These are phyloP conservation scores for Montipora sp. DNA, from an alignment of 64 coral and sea anemone genomes.

Conservation along the genomic window DNA sequence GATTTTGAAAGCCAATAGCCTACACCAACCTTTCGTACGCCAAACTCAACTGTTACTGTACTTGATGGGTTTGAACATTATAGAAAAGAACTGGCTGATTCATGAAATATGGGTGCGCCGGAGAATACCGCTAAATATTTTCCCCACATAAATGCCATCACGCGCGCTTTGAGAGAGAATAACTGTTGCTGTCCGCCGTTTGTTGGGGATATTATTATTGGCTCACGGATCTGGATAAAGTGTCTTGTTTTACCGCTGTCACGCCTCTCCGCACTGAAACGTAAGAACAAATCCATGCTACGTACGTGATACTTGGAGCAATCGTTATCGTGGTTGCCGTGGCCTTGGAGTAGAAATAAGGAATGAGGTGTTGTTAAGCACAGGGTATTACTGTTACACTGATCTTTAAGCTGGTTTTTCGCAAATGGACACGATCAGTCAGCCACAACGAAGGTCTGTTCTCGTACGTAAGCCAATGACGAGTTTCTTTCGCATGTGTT, in stretches of 20 bases:
- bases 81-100: too few species aligned
- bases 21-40: too few species aligned
- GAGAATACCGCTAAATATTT: background rate
- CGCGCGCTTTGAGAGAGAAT: background rate
- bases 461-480: too few species aligned
- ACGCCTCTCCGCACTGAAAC: background rate
- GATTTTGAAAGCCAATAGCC: too few species aligned
- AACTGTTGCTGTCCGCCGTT: background rate
- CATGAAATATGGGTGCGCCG: background rate
- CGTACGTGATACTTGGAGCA: background rate
- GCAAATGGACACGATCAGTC: background rate
- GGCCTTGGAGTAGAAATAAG: background rate
- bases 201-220: background rate
- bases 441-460: background rate
- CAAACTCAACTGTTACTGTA: too few species aligned
- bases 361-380: background rate
- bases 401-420: background rate
- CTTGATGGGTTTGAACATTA: too few species aligned
- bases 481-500: background rate
- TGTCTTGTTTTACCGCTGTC: background rate
- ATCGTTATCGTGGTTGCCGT: too few species aligned
- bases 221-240: background rate
- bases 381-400: background rate
- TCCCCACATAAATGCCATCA: background rate
- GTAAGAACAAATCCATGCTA: background rate